phyloP scores from a whole-genome alignment of 2,797 vertebrate genomes.

The Enteromius anoplus region DNA sequence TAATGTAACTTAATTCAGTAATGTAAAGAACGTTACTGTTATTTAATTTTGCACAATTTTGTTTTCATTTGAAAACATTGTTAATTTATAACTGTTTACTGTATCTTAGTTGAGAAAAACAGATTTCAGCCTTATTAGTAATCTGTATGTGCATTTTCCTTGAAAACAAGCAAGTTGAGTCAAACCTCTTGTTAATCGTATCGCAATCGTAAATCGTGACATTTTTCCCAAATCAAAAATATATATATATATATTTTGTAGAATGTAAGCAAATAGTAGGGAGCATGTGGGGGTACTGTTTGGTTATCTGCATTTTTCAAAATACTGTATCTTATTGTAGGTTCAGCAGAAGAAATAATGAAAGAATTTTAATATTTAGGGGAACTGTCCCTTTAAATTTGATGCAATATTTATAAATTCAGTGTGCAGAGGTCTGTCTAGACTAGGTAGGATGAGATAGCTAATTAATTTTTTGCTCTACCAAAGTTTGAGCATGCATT shows the following conservation, averaged over 20 bases:
- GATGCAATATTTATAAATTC: not conserved
- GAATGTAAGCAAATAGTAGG: not conserved
- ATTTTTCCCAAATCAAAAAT: not conserved
- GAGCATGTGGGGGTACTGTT: not conserved
- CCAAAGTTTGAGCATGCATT: slow-evolving; percentile 5
- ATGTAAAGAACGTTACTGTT: no score
- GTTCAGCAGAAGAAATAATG: not conserved
- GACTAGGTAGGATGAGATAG: not conserved
- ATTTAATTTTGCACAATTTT: no score
- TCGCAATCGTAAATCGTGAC: no score
- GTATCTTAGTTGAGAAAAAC: no score
- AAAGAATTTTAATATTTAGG: not conserved
- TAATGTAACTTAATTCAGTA: no score
- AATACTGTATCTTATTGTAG: not conserved
- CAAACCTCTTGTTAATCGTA: no score
- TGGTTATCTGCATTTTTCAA: not conserved
- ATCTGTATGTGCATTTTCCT: no score
- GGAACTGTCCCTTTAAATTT: not conserved
- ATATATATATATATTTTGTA: not conserved
- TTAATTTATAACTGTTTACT: no score
- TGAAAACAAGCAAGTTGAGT: no score
- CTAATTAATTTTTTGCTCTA: slow-evolving; percentile 26
- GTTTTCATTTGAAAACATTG: no score
- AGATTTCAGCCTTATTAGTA: no score
- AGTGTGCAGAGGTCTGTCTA: slow-evolving; percentile 7